phyloP scores from a whole-genome alignment of 1,140 invertebrate genomes.

The Mylabris phalerata region DNA sequence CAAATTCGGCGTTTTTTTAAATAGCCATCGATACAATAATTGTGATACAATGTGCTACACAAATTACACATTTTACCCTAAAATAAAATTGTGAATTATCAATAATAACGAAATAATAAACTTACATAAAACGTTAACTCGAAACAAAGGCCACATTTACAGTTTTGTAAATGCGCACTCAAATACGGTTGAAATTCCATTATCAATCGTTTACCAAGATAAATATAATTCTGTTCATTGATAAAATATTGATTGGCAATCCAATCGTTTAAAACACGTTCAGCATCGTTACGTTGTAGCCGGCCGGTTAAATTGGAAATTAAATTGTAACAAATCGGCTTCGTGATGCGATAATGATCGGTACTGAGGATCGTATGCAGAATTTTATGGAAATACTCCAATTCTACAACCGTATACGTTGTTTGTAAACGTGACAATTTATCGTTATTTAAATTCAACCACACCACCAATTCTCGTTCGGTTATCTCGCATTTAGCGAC shows the following conservation, averaged over 20 bases:
- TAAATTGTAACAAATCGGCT: constrained; percentile 24
- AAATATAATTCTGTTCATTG: constrained; percentile 17
- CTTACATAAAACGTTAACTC: constrained; percentile 27
- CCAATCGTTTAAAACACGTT: constrained; percentile 30
- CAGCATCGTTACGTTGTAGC: constrained; percentile 23
- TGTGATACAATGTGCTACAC: constrained; percentile 23
- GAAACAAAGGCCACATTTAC: constrained; percentile 29
- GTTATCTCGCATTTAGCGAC: constrained; percentile 30
- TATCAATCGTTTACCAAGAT: constrained; percentile 28
- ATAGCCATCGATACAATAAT: constrained; percentile 27
- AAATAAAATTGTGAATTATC: constrained; percentile 9
- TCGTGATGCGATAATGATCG: constrained; percentile 16
- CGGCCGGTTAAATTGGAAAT: constrained; percentile 24
- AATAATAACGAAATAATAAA: constrained; percentile 5
- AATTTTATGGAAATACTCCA: constrained; percentile 33
- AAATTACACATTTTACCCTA: constrained; percentile 23
- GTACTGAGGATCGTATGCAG: constrained; percentile 28
- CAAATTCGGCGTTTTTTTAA: constrained; percentile 23
- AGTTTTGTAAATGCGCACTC: constrained; percentile 22
- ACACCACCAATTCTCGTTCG: constrained; percentile 22
- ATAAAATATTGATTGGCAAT: constrained; percentile 27
- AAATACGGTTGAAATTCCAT: constrained; percentile 31
- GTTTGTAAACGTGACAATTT: constrained; percentile 24
- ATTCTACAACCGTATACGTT: constrained; percentile 24
- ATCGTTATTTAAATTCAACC: constrained; percentile 31